phyloP scores from a whole-genome alignment of 2,888 invertebrate species.

The Noctua comes region DNA sequence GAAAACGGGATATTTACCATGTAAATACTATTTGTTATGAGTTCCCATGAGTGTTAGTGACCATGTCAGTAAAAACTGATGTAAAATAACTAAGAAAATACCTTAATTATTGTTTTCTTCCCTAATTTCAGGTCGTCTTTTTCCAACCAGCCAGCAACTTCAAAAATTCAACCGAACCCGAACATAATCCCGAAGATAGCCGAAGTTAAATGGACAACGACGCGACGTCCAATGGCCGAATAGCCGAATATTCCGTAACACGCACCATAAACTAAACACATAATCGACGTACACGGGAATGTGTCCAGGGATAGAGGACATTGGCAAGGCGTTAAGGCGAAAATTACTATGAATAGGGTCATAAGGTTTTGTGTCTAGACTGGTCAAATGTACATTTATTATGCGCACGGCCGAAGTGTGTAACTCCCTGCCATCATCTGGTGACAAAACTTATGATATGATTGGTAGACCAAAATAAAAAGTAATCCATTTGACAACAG shows the following conservation, averaged over 20 bases:
- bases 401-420: background rate
- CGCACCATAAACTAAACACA: conserved; percentile 60
- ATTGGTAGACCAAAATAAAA: background rate
- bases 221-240: conserved; percentile 32
- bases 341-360: conserved; percentile 58
- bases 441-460: background rate
- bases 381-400: conserved; percentile 3
- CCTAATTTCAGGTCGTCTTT: background rate
- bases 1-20: too few species aligned
- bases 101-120: background rate
- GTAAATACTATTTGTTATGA: too few species aligned
- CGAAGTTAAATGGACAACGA: conserved; percentile 34
- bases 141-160: background rate
- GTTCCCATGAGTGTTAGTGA: too few species aligned
- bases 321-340: conserved; percentile 35
- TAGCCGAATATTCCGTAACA: conserved; percentile 57
- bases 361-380: conserved; percentile 42
- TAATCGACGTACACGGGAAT: conserved; percentile 56
- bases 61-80: too few species aligned
- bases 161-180: background rate
- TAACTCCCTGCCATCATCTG: too few species aligned
- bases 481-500: background rate
- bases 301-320: conserved; percentile 23
- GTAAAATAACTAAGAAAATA: background rate
- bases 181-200: conserved; percentile 29